Conservation (phyloP, 1,140 invertebrate species). For the Galendromus occidentalis region DNA sequence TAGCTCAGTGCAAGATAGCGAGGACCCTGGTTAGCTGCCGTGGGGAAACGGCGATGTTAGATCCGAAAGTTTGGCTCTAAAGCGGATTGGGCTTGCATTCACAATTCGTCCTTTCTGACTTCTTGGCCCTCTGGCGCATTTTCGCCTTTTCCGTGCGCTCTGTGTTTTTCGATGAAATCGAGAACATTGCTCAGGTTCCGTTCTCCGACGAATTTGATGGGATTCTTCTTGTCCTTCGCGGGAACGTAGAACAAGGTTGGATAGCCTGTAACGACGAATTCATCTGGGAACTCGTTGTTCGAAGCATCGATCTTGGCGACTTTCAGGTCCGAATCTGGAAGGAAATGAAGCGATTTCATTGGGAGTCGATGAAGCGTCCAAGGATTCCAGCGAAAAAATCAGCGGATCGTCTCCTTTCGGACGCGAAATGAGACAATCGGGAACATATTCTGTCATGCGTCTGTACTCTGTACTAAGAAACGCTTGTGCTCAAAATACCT, state of each 20-base stretch:
- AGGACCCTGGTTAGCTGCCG: no score
- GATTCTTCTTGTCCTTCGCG: slow-evolving; percentile 28
- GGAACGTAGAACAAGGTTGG: slow-evolving; percentile 34
- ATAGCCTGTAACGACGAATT: slow-evolving; percentile 33
- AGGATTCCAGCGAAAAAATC: neutral
- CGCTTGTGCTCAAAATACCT: no score
- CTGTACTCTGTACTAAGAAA: no score
- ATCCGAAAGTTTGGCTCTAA: no score
- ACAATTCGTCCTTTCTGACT: slow-evolving; percentile 17
- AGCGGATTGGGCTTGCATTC: no score
- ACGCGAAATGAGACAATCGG: no score
- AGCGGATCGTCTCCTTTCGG: no score
- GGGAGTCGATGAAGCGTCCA: no score
- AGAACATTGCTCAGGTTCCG: slow-evolving; percentile 28
- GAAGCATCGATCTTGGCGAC: slow-evolving; percentile 35
- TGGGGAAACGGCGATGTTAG: no score
- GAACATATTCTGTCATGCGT: no score
- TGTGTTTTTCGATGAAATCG: slow-evolving; percentile 18
- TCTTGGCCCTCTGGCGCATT: slow-evolving; percentile 13
- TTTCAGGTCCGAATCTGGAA: slow-evolving; percentile 23
- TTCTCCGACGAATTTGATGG: slow-evolving; percentile 30
- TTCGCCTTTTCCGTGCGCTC: neutral
- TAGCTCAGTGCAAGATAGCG: no score
- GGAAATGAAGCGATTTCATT: no score
- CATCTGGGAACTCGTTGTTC: slow-evolving; percentile 31